Base-by-base conservation (phyloP, 2,888 invertebrate species). In the Hipparchia semele region DNA sequence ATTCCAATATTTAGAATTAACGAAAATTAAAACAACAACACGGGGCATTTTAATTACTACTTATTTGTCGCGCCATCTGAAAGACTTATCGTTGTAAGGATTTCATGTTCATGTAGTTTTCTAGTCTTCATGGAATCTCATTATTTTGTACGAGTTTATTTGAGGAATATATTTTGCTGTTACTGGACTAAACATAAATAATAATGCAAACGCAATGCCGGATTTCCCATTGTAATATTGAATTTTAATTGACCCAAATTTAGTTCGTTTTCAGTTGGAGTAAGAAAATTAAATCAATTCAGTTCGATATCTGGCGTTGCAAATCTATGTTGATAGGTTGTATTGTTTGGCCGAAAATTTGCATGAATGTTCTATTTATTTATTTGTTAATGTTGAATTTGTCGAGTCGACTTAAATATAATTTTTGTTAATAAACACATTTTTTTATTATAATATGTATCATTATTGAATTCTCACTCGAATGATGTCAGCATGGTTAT, bases 401-500 rank as follows among this genome's bases (percentile, higher is more conserved):
- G 89, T 92, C 91, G 88, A 90, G 87, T 89, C 89, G 86, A 90
- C 89, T 88, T 89, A 90, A 90, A 84, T 87, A 88, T 84, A 89
- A 86, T 84, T 88, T 92, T 92, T 92, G 91, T 93, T 92, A 90
- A 92, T 93, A 94, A 94, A 94, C 88, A 92, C 86, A 87, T 90
- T 90, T 90, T 90, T 90, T 90, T 90, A 91, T 88, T 87, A 87
- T 88, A 85, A 80, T 80, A 84, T 82, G 82, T 90, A 84, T 91
- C 86, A 89, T 89, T 91, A 87, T 84, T 91, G 85, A 89, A 88
- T 86, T 86, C 81, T 86, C 83, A 87, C 83, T 87, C 87, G 92
- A 92, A 92, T 92, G 91, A 93, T 94, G 93, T 92, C 93, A 92
- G 92, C 94, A 94, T 93, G 93, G 85, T 90, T 89, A 87, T 89